A percentile compares a stretch with the other conserved stretches of the same genome.
Conservation (phyloP, 1,140 invertebrate species). For the Amyelois transitella region DNA sequence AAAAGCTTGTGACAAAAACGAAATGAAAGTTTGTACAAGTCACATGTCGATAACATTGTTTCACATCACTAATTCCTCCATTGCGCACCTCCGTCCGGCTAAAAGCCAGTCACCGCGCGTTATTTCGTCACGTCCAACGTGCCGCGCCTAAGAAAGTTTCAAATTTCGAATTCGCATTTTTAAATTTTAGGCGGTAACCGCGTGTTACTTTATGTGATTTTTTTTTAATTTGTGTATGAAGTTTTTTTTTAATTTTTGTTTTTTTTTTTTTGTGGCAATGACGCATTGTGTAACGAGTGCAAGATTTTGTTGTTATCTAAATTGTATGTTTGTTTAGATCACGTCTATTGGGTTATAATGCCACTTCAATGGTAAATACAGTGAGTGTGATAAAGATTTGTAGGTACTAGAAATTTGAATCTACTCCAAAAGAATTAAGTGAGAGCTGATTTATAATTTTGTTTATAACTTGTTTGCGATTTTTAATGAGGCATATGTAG, state of each 20-base stretch:
- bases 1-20: no score
- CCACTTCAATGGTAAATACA: no score
- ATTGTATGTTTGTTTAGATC: no score
- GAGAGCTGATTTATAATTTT: no score
- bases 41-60: not conserved
- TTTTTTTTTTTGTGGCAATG: not conserved
- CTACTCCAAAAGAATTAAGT: no score
- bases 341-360: no score
- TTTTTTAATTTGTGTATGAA: not conserved
- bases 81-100: slow-evolving; percentile 6
- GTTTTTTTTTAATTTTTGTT: not conserved
- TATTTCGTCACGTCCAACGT: slow-evolving; percentile 4
- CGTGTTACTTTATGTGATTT: not conserved
- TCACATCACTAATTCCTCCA: slow-evolving; percentile 17
- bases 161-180: not conserved
- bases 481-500: no score
- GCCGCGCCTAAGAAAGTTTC: slow-evolving; percentile 1
- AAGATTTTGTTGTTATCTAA: no score
- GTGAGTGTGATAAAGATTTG: no score
- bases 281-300: no score
- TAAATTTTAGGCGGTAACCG: not conserved
- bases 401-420: no score
- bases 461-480: no score
- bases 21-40: not conserved
- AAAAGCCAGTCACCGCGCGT: slow-evolving; percentile 11